These are phyloP conservation scores for Chelonoidis abingdonii DNA, from an alignment of 2,113 vertebrate species.

Conservation along the genomic window DNA sequence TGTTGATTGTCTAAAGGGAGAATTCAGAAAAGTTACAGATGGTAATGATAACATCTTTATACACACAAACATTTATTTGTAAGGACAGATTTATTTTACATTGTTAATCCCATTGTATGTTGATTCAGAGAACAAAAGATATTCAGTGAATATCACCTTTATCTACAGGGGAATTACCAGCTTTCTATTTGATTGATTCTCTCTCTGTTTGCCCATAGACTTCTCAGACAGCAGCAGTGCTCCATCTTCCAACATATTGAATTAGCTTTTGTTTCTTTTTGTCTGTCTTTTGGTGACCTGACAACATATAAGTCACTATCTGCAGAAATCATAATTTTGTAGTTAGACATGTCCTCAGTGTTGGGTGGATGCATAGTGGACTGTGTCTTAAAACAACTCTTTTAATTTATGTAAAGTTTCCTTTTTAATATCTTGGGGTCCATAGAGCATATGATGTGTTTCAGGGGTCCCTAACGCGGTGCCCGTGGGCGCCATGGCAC, in stretches of 20 bases:
- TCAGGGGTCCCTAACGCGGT: neutral
- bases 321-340: neutral
- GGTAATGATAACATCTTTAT: neutral
- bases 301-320: neutral
- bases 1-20: neutral
- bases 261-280: neutral
- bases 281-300: neutral
- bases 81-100: neutral
- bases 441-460: neutral
- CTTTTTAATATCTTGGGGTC: neutral
- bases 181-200: neutral
- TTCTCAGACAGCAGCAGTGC: neutral
- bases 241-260: neutral
- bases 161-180: neutral
- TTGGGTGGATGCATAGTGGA: neutral
- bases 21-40: neutral
- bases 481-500: too few species aligned
- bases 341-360: fast-evolving
- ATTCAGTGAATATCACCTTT: neutral
- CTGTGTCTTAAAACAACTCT: neutral
- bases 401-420: neutral
- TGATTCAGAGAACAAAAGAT: neutral
- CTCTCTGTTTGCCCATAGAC: neutral
- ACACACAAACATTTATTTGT: neutral
- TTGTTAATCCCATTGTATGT: neutral